Conservation (phyloP, 2,888 invertebrate genomes). For the Mycalesis mineus region DNA sequence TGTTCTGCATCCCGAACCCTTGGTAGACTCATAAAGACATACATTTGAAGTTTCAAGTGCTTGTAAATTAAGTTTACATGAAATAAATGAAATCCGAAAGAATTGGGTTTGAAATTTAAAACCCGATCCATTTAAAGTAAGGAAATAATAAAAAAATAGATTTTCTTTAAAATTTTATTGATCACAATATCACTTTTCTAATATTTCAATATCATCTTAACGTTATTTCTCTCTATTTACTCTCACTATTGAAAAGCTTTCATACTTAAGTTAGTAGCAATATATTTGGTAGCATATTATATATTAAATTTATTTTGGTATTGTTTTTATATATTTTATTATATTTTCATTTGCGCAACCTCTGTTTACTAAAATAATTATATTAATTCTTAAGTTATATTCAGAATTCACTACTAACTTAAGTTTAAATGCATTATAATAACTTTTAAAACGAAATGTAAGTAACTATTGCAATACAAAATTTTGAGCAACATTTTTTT, state of each 20-base stretch:
- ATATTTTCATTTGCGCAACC: too few species aligned
- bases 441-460: conserved; percentile 5
- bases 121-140: not conserved
- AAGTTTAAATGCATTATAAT: conserved; percentile 2
- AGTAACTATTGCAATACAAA: conserved; percentile 10
- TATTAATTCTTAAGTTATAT: not conserved
- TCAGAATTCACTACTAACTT: not conserved
- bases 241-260: not conserved
- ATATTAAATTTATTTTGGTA: too few species aligned
- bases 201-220: not conserved
- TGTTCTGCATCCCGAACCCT: too few species aligned
- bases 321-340: too few species aligned
- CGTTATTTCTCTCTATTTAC: not conserved
- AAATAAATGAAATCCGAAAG: too few species aligned
- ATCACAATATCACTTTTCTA: conserved; percentile 25
- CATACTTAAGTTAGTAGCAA: not conserved
- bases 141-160: not conserved
- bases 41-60: too few species aligned
- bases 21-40: too few species aligned
- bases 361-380: too few species aligned
- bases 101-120: too few species aligned
- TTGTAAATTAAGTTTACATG: too few species aligned
- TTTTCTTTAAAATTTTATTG: conserved; percentile 20
- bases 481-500: conserved; percentile 17
- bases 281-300: not conserved